Evolutionary conservation across 2,888 invertebrate species (phyloP).

Genomic region (Perizoma affinitatum): DNA sequence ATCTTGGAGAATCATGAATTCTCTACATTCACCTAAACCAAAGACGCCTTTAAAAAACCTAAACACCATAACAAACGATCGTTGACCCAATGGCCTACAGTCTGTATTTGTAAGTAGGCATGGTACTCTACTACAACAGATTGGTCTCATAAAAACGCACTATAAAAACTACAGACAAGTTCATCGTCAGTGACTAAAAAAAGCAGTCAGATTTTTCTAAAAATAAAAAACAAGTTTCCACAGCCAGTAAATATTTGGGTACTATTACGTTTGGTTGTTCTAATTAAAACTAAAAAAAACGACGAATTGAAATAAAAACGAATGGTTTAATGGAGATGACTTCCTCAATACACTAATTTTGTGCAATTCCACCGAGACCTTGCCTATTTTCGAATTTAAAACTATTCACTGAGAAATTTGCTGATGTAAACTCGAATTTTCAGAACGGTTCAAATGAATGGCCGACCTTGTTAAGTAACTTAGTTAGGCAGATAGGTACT

Average conservation of each 20-base stretch:
- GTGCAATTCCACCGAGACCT: slow-evolving; percentile 30
- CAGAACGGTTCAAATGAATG: slow-evolving; percentile 15
- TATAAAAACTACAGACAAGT: too few relatives aligned
- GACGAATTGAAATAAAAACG: slow-evolving; percentile 24
- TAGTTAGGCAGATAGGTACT: background rate
- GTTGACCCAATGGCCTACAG: slow-evolving; percentile 22
- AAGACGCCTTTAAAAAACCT: background rate
- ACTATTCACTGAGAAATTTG: slow-evolving; percentile 38
- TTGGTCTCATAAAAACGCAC: background rate
- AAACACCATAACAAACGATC: slow-evolving; percentile 9
- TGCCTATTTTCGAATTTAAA: slow-evolving; percentile 41
- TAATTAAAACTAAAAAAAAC: slow-evolving; percentile 11
- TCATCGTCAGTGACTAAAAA: too few relatives aligned
- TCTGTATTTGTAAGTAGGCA: background rate
- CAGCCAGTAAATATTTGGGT: too few relatives aligned
- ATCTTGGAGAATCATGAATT: too few relatives aligned
- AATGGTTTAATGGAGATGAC: slow-evolving; percentile 32
- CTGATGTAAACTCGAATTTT: slow-evolving; percentile 18
- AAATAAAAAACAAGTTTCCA: too few relatives aligned
- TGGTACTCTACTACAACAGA: background rate
- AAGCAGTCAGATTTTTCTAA: too few relatives aligned
- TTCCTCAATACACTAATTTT: slow-evolving; percentile 37
- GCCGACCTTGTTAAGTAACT: slow-evolving; percentile 7
- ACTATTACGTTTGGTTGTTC: too few relatives aligned
- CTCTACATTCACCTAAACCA: too few relatives aligned